A percentile compares a stretch with the other conserved stretches of the same genome.
These are phyloP conservation scores for Eudyptes chrysolophus DNA, from an alignment of 2,113 vertebrate genomes.

Conservation along the genomic window DNA sequence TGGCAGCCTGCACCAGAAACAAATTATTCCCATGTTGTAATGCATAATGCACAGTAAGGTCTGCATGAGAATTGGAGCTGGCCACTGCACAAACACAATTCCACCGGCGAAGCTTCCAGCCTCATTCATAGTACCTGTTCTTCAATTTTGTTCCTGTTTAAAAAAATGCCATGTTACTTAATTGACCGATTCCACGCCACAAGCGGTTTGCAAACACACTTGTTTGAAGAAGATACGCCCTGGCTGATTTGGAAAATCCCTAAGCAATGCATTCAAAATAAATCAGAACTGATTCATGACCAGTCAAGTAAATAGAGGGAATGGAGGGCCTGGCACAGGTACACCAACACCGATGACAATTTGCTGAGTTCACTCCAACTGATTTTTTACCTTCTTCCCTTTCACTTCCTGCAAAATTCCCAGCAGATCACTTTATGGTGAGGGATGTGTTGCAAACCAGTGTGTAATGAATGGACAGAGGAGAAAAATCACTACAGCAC, in stretches of 20 bases:
- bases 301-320: not conserved
- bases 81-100: slow-evolving; percentile 59
- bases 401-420: not conserved
- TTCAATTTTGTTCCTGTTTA: not conserved
- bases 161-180: not conserved
- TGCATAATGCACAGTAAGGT: not conserved
- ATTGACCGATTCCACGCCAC: slow-evolving; percentile 12
- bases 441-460: not conserved
- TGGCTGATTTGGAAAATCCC: slow-evolving; percentile 25
- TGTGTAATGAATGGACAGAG: not conserved
- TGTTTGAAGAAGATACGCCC: slow-evolving; percentile 36
- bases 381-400: not conserved
- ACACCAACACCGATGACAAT: not conserved
- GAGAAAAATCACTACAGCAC: not conserved
- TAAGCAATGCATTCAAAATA: slow-evolving; percentile 3
- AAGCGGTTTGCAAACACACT: slow-evolving; percentile 23
- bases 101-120: not conserved
- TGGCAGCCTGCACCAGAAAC: slow-evolving; percentile 12
- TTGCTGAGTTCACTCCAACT: not conserved
- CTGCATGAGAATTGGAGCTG: slow-evolving; percentile 30
- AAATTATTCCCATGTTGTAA: slow-evolving; percentile 26
- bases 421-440: not conserved
- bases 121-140: slow-evolving; percentile 29
- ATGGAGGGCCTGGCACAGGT: not conserved
- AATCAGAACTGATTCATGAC: slow-evolving; percentile 16